phyloP scores from a whole-genome alignment of 2,797 vertebrate species.

The Sarcophilus harrisii region DNA sequence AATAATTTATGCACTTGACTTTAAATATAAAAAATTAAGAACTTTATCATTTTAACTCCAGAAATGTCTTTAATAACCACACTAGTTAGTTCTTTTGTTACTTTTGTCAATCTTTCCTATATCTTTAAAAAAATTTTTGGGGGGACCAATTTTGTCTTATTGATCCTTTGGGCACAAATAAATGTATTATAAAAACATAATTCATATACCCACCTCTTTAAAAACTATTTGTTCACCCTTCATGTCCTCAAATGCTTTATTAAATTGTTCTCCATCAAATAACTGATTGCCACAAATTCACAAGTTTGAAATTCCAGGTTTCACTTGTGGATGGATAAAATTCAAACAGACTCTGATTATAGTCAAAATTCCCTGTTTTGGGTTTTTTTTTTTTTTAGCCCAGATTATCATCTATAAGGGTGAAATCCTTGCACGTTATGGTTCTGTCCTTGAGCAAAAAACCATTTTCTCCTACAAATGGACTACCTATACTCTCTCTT shows the following conservation, averaged over 20 bases:
- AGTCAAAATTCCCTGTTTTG: constrained; percentile 88
- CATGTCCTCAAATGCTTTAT: constrained; percentile 62
- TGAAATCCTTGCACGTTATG: constrained; percentile 99
- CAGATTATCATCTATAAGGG: constrained; percentile 94
- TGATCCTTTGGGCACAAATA: constrained; percentile 97
- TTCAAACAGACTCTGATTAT: constrained; percentile 79
- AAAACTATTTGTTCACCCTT: constrained; percentile 83
- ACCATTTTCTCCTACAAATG: constrained; percentile 90
- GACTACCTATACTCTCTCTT: constrained; percentile 79
- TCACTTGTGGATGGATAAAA: constrained; percentile 81
- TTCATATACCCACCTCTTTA: constrained; percentile 89
- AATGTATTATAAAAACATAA: constrained; percentile 94
- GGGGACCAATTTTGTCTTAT: constrained; percentile 91
- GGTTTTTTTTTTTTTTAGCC: constrained; percentile 79
- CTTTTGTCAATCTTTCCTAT: not conserved
- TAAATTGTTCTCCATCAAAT: constrained; percentile 83
- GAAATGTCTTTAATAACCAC: not conserved
- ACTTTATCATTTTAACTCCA: not conserved
- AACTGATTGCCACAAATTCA: constrained; percentile 91
- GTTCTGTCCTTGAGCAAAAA: constrained; percentile 97
- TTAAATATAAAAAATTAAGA: not conserved
- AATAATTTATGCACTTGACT: not conserved
- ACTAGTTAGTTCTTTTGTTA: not conserved
- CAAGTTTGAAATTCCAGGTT: constrained; percentile 82
- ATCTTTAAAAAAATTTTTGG: constrained; percentile 93